Conservation (phyloP, 1,140 invertebrate genomes). For the Drosophila orena region DNA sequence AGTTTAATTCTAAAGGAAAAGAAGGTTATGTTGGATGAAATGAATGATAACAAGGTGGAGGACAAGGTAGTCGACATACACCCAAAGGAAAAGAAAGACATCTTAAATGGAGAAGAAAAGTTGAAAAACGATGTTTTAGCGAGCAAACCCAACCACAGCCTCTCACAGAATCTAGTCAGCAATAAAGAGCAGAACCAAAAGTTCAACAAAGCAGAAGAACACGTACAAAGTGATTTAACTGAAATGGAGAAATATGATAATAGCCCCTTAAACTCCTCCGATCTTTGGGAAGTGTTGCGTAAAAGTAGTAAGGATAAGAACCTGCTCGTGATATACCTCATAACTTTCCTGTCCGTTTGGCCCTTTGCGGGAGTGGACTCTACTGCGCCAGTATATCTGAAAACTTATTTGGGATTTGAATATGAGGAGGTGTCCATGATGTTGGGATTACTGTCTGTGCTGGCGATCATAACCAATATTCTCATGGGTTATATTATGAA, state of each 20-base stretch:
- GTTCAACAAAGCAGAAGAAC: neutral
- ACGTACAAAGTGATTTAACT: neutral
- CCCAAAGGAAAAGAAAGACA: neutral
- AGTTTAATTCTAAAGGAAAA: conserved; percentile 95
- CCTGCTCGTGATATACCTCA: conserved; percentile 97
- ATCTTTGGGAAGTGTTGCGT: conserved; percentile 89
- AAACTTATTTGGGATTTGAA: conserved; percentile 98
- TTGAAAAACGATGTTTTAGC: neutral
- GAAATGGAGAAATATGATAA: neutral
- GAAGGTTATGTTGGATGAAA: conserved; percentile 94
- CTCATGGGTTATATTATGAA: conserved; percentile 94
- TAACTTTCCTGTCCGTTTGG: conserved; percentile 98
- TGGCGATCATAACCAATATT: conserved; percentile 97
- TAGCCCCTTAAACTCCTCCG: neutral
- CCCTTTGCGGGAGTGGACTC: conserved; percentile 99
- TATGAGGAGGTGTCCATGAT: conserved; percentile 97
- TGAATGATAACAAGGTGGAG: conserved; percentile 87
- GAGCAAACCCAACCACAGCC: neutral
- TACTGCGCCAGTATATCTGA: conserved; percentile 99
- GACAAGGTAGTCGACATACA: neutral
- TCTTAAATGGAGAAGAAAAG: neutral
- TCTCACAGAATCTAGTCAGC: no score
- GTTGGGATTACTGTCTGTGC: conserved; percentile 97
- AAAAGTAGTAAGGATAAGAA: conserved; percentile 97
- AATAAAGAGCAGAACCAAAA: neutral